These are phyloP conservation scores for Apodemia hepburni DNA, from an alignment of 2,888 invertebrate genomes.

Conservation along the genomic window DNA sequence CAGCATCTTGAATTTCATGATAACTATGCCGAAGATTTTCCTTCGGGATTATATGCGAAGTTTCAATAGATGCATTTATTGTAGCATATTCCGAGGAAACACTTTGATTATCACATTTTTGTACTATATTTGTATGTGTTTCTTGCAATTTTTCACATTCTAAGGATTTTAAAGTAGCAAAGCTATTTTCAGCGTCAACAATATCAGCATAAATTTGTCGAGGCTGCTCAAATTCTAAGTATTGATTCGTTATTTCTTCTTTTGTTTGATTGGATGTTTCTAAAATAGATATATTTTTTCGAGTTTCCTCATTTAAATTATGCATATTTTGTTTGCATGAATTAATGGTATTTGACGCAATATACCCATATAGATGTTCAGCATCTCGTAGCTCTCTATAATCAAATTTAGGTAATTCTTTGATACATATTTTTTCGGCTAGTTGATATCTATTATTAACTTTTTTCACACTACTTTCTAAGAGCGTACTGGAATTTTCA, in stretches of 20 bases:
- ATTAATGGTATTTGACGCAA: background rate
- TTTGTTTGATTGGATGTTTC: background rate
- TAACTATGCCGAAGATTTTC: constrained; percentile 30
- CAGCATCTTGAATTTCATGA: constrained; percentile 34
- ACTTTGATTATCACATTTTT: background rate
- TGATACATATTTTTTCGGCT: background rate
- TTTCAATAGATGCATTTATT: background rate
- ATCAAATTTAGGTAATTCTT: constrained; percentile 21
- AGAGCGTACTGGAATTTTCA: background rate
- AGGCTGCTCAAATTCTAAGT: constrained; percentile 16
- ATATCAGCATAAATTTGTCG: constrained; percentile 34
- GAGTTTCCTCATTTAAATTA: background rate
- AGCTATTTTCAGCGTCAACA: constrained; percentile 31
- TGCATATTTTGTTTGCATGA: background rate
- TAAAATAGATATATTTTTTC: background rate
- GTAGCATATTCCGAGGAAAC: background rate
- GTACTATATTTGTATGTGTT: background rate
- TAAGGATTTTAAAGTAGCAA: constrained; percentile 15
- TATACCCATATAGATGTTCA: constrained; percentile 37
- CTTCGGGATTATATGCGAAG: background rate
- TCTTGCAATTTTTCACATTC: background rate
- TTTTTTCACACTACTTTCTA: background rate
- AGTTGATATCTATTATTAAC: background rate
- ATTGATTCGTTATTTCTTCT: background rate
- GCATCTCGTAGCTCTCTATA: constrained; percentile 44